These are phyloP conservation scores for Frankliniella fusca DNA, from an alignment of 2,888 invertebrate species.

Conservation along the genomic window DNA sequence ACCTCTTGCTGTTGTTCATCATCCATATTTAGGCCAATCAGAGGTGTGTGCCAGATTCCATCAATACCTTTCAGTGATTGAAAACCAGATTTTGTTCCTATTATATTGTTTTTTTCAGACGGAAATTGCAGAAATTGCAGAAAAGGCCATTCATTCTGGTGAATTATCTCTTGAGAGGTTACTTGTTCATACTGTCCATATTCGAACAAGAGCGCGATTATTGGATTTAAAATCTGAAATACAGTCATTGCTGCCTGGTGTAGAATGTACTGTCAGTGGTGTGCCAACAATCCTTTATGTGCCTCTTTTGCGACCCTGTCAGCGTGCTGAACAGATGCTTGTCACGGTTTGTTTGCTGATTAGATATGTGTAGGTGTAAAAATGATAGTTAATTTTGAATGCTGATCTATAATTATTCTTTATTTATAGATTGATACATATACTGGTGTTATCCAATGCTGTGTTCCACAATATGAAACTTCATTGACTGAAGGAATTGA, in stretches of 20 bases:
- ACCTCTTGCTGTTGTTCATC: conserved; percentile 66
- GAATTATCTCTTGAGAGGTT: conserved; percentile 90
- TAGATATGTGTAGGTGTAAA: neutral
- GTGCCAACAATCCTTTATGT: conserved; percentile 85
- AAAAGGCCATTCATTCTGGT: conserved; percentile 80
- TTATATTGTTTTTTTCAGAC: neutral
- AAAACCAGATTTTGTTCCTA: neutral
- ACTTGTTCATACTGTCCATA: conserved; percentile 91
- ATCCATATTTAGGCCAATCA: conserved; percentile 57
- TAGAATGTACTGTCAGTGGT: conserved; percentile 61
- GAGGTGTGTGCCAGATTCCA: neutral
- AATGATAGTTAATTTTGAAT: neutral
- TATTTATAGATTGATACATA: conserved; percentile 64
- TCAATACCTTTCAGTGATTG: neutral
- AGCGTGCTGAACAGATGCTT: conserved; percentile 85
- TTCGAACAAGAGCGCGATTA: conserved; percentile 79
- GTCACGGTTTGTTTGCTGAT: conserved; percentile 62
- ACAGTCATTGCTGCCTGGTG: conserved; percentile 64
- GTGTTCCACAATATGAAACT: conserved; percentile 83
- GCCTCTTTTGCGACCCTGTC: conserved; percentile 82
- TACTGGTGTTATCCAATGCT: conserved; percentile 85
- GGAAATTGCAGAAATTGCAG: conserved; percentile 57
- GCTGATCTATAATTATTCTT: neutral
- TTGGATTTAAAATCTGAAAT: conserved; percentile 75
- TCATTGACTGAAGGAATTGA: conserved; percentile 76